Evolutionary conservation across 2,888 invertebrate species (phyloP).

Genomic region (Caprella mutica): DNA sequence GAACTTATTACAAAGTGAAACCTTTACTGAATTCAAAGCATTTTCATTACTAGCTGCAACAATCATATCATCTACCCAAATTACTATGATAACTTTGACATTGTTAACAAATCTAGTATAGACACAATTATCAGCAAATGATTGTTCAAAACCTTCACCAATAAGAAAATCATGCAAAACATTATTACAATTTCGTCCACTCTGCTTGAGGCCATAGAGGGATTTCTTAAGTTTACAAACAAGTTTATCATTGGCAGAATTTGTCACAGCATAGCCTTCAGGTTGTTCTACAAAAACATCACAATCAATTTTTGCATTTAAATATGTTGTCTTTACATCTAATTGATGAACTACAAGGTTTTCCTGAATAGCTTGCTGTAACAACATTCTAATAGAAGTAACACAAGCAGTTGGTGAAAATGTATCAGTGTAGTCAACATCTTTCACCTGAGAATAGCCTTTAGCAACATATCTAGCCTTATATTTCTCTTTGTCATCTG

Average conservation of each 20-base stretch:
- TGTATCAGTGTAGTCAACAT: not conserved
- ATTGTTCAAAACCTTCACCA: not conserved
- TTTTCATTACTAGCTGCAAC: not conserved
- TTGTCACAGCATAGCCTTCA: not conserved
- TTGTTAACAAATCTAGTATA: not conserved
- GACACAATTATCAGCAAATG: not conserved
- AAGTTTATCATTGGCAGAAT: not conserved
- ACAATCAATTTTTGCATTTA: not conserved
- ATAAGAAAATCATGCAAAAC: not conserved
- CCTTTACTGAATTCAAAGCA: not conserved
- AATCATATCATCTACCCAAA: not conserved
- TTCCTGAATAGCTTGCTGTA: not conserved
- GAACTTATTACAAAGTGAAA: not conserved
- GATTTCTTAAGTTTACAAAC: not conserved
- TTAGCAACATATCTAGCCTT: not conserved
- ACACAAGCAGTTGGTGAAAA: not conserved
- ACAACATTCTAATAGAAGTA: not conserved
- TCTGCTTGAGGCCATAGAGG: not conserved
- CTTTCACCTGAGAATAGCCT: not conserved
- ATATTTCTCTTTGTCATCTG: not conserved
- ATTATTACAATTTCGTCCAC: not conserved
- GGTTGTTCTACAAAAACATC: not conserved
- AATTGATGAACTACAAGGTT: not conserved
- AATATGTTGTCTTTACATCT: not conserved
- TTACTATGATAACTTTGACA: not conserved